Conservation (phyloP, 2,797 vertebrate genomes). For the Sebastes matsubarae region DNA sequence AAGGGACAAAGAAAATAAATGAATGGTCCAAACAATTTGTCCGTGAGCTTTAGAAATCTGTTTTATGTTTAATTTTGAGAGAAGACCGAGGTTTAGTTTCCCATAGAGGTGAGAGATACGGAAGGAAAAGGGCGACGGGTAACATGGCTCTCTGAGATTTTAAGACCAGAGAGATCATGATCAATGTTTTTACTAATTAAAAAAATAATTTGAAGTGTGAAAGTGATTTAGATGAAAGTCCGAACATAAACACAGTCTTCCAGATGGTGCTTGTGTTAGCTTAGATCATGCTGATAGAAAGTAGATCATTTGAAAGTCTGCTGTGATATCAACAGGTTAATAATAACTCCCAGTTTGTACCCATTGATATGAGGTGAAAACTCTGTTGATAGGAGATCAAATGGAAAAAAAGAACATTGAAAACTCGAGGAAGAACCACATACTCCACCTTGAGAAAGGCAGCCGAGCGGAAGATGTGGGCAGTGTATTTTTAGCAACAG, state of each 20-base stretch:
- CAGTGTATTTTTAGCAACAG: conserved; percentile 81
- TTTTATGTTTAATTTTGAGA: not conserved
- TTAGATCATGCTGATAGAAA: not conserved
- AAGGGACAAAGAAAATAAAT: not conserved
- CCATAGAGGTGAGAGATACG: not conserved
- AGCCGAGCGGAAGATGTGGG: conserved; percentile 68
- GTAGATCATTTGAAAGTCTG: not conserved
- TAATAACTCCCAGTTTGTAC: not conserved
- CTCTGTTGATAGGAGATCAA: conserved; percentile 41
- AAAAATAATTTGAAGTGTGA: not conserved
- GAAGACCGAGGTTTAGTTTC: not conserved
- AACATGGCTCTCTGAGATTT: not conserved
- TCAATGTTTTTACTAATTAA: not conserved
- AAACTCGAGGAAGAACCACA: conserved; percentile 68
- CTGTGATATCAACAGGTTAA: conserved; percentile 43
- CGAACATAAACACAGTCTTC: not conserved
- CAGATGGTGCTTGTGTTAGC: not conserved
- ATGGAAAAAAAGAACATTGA: conserved; percentile 33
- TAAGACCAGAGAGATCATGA: not conserved
- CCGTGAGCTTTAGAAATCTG: too few species aligned
- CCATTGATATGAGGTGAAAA: conserved; percentile 8
- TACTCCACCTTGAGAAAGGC: conserved; percentile 54
- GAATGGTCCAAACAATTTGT: too few species aligned
- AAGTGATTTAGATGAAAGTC: not conserved
- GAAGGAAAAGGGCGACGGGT: not conserved